A percentile compares a stretch with the other conserved stretches of the same genome.
Conservation (phyloP, 2,113 vertebrate genomes). For the Cinclus mexicanus region DNA sequence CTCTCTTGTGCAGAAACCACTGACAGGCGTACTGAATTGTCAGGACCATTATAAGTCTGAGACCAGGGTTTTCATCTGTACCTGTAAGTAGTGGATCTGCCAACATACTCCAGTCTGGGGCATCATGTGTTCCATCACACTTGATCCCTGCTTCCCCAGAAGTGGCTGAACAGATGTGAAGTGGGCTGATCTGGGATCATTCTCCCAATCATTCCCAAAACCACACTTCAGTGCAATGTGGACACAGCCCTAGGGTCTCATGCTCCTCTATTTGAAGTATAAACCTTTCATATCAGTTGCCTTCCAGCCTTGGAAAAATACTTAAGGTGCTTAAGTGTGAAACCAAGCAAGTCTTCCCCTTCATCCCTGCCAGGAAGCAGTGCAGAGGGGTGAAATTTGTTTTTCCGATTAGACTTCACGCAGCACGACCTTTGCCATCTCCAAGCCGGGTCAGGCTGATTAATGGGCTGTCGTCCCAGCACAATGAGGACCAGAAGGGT, state of each 20-base stretch:
- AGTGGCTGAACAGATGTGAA: neutral
- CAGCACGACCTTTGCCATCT: conserved; percentile 28
- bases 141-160: neutral
- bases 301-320: conserved; percentile 55
- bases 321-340: conserved; percentile 55
- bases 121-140: neutral
- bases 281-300: neutral
- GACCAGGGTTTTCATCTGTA: neutral
- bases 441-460: conserved; percentile 44
- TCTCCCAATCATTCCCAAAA: neutral
- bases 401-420: conserved; percentile 53
- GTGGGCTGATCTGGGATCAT: neutral
- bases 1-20: neutral
- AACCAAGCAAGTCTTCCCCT: conserved; percentile 32
- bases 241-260: neutral
- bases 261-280: conserved; percentile 21
- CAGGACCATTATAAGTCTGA: neutral
- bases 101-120: neutral
- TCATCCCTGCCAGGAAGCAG: neutral
- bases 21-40: neutral
- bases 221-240: neutral
- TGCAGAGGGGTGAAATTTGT: conserved; percentile 45
- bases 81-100: neutral
- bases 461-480: conserved; percentile 26
- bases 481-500: conserved; percentile 20